Evolutionary conservation across 37 sponge, comb jelly and placozoan species (phyloP).

Genomic region (Oscarella lobularis): DNA sequence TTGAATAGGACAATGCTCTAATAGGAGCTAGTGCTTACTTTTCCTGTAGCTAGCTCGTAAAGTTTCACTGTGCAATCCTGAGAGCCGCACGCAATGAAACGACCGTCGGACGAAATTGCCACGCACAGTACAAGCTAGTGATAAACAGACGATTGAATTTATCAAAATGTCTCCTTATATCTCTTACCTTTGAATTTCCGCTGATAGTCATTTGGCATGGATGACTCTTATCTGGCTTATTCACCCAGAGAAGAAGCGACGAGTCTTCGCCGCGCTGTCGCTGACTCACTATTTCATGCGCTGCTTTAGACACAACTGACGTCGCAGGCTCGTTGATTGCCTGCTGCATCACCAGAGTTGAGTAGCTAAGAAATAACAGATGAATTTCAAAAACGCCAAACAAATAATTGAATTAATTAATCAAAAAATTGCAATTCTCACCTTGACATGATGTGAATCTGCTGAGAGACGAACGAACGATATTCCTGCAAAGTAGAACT

Average conservation of each 20-base stretch:
- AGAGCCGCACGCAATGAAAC: slow-evolving; percentile 53
- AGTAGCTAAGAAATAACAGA: slow-evolving; percentile 11
- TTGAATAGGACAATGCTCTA: background rate
- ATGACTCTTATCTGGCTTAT: slow-evolving; percentile 35
- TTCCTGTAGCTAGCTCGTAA: slow-evolving; percentile 45
- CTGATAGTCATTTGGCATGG: slow-evolving; percentile 61
- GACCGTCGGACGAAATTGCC: slow-evolving; percentile 19
- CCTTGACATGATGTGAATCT: background rate
- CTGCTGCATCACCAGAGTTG: slow-evolving; percentile 74
- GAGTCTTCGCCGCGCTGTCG: slow-evolving; percentile 13
- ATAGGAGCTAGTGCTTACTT: background rate
- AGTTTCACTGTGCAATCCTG: slow-evolving; percentile 60
- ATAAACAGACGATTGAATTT: no score
- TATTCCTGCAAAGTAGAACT: background rate
- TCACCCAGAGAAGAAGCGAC: slow-evolving; percentile 35
- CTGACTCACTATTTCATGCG: slow-evolving; percentile 6
- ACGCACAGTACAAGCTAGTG: no score
- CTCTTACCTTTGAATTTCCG: no score
- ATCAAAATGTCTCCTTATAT: no score
- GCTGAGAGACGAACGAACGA: background rate
- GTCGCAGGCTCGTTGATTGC: slow-evolving; percentile 67
- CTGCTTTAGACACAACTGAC: slow-evolving; percentile 27
- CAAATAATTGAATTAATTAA: no score
- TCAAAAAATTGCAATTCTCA: no score
- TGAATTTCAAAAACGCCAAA: background rate